A percentile compares a stretch with the other conserved stretches of the same genome.
phyloP scores from a whole-genome alignment of 1,140 invertebrate genomes.

The Catajapyx aquilonaris region DNA sequence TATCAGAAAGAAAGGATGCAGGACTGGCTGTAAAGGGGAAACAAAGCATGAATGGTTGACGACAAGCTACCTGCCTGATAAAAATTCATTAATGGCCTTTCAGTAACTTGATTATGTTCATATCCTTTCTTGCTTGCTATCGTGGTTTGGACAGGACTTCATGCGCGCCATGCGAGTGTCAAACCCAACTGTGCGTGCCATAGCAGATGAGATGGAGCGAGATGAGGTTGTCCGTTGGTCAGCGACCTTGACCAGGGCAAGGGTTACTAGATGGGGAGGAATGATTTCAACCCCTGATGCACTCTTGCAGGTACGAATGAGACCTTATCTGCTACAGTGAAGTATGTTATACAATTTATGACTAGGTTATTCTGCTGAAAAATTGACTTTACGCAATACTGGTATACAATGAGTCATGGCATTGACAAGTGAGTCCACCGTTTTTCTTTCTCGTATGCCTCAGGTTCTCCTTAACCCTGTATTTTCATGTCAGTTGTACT shows the following conservation, averaged over 20 bases:
- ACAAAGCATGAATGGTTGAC: no score
- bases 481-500: no score
- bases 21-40: no score
- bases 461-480: no score
- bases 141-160: conserved; percentile 57
- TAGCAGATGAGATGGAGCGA: conserved; percentile 77
- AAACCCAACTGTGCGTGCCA: conserved; percentile 69
- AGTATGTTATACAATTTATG: no score
- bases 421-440: no score
- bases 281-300: conserved; percentile 95
- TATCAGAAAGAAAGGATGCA: no score
- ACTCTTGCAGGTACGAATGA: conserved; percentile 47
- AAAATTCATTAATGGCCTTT: no score
- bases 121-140: no score
- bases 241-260: conserved; percentile 53
- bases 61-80: no score
- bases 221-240: conserved; percentile 87
- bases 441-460: neutral
- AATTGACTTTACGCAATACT: conserved; percentile 1
- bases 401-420: no score
- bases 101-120: no score
- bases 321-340: neutral
- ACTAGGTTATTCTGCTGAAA: neutral
- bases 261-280: conserved; percentile 87
- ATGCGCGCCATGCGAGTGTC: conserved; percentile 74